Evolutionary conservation across 2,113 vertebrate species (phyloP), one percentile per base, ranked within the genome.

Genomic region (Upupa epops): DNA sequence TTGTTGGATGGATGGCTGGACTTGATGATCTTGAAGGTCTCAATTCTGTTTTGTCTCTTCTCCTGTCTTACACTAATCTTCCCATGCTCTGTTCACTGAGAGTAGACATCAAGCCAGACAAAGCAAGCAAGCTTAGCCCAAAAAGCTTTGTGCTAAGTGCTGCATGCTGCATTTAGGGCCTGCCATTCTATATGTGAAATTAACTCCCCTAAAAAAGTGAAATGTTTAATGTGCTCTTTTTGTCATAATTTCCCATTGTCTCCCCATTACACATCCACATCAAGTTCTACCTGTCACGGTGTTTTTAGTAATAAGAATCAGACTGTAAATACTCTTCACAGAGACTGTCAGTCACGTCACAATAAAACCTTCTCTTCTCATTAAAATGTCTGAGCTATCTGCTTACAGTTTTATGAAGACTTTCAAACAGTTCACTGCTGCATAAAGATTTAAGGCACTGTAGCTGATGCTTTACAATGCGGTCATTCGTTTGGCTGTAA

Each of bases 301-400:
- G 96, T 96, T 96, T 94, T 95, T 91, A 95, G 94, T 61, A 85
- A 73, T 70, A 83, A 48, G 85, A 96, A 80, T 64, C 87, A 96
- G 92, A 64, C 84, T 91, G 92, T 94, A 96, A 97, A 96, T 96
- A 96, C 90, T 55, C 81, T 96, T 95, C 95, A 76, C 8, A 8
- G 86, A 94, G 85, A 32, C 80, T 97, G 96, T 96, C 96, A 96
- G 86, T 96, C 96, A 96, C 42, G 3, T 90, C 95, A 96, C 93
- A 97, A 95, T 96, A 96, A 94, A 96, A 83, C 94, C 90, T 86
- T 86, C 91, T 92, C 84, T 92, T 73, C 73, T 86, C 83, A 85
- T 94, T 93, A 92, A 51, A 70, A 77, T 85, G 87, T 95, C 93
- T 96, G 84, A 95, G 89, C 85, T 97, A 69, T 88, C 89, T 91